These are phyloP conservation scores for Paelopatides confundens DNA, from an alignment of 53 echinoderm and acorn worm genomes.

Conservation along the genomic window DNA sequence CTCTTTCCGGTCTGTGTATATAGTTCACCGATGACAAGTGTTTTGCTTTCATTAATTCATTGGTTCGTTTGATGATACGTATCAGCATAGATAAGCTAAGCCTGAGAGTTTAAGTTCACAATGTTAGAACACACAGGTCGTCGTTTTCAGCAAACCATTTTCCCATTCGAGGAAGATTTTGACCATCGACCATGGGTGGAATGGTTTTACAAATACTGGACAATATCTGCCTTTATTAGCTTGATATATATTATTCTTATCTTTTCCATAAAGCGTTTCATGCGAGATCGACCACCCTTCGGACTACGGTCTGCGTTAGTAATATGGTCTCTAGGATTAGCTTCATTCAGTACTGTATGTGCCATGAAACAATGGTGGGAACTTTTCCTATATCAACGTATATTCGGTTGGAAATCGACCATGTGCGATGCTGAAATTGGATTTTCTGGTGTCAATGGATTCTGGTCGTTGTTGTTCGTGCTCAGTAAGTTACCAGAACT, in stretches of 20 bases:
- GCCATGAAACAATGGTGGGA: constrained; percentile 80
- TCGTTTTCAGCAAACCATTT: constrained; percentile 77
- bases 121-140: constrained; percentile 85
- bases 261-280: constrained; percentile 75
- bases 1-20: no score
- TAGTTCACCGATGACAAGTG: background rate
- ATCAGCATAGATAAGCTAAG: no score
- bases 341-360: constrained; percentile 88
- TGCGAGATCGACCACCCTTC: constrained; percentile 72
- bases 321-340: constrained; percentile 77
- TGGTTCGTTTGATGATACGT: no score
- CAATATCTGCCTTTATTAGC: constrained; percentile 74
- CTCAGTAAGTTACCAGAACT: constrained; percentile 95
- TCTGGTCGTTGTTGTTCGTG: constrained; percentile 90
- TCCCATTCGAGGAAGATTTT: constrained; percentile 90
- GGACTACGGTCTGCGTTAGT: constrained; percentile 78
- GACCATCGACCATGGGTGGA: constrained; percentile 71
- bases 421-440: constrained; percentile 84
- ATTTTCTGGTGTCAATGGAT: constrained; percentile 93
- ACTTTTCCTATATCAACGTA: constrained; percentile 56
- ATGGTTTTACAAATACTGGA: constrained; percentile 77
- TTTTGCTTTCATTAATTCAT: no score
- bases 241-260: constrained; percentile 82
- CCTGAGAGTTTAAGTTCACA: no score
- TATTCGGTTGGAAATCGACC: constrained; percentile 82